A percentile compares a stretch with the other conserved stretches of the same genome.
These are phyloP conservation scores for Daktulosphaira vitifoliae DNA, from an alignment of 1,140 invertebrate species.

Conservation along the genomic window DNA sequence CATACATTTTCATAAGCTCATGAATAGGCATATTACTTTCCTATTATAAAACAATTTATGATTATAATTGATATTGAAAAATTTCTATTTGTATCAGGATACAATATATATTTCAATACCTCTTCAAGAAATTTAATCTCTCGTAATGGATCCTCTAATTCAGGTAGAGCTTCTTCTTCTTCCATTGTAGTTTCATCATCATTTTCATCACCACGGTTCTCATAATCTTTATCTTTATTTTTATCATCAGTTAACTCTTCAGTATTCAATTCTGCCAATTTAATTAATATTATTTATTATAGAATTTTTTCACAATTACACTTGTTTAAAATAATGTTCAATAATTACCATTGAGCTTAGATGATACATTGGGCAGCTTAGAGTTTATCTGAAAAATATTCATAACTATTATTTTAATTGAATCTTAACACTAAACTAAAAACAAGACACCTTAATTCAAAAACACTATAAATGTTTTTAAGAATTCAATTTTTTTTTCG, in stretches of 20 bases:
- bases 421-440: too few relatives aligned
- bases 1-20: constrained; percentile 26
- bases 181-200: constrained; percentile 31
- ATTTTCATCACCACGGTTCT: constrained; percentile 5
- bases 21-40: constrained; percentile 23
- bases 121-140: constrained; percentile 21
- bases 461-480: too few relatives aligned
- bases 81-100: not conserved
- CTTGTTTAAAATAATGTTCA: too few relatives aligned
- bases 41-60: not conserved
- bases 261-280: too few relatives aligned
- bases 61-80: not conserved
- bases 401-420: too few relatives aligned
- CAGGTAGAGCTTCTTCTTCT: constrained; percentile 29
- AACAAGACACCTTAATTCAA: too few relatives aligned
- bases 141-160: constrained; percentile 22
- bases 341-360: too few relatives aligned
- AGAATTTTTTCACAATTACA: too few relatives aligned
- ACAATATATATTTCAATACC: not conserved
- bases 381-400: too few relatives aligned
- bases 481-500: too few relatives aligned
- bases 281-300: too few relatives aligned
- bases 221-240: constrained; percentile 14
- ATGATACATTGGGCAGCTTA: too few relatives aligned
- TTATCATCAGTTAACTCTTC: constrained; percentile 2